These are phyloP conservation scores for Periophthalmus magnuspinnatus DNA, from an alignment of 2,797 vertebrate genomes.

Conservation along the genomic window DNA sequence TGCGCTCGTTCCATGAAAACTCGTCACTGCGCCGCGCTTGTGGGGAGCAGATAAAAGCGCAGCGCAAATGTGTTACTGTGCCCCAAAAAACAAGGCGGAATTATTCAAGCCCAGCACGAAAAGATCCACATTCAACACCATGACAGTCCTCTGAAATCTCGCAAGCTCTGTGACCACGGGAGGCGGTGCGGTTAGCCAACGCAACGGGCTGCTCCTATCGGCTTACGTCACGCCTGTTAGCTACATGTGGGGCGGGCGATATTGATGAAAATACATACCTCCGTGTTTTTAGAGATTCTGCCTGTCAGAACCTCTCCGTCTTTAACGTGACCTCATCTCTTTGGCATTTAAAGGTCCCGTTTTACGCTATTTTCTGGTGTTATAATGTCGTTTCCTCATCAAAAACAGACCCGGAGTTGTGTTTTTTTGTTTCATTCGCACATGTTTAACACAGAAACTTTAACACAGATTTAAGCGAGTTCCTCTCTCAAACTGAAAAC, in stretches of 20 bases:
- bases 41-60: conserved; percentile 64
- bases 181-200: conserved; percentile 26
- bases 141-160: conserved; percentile 51
- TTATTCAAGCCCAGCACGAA: conserved; percentile 52
- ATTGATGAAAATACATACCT: neutral
- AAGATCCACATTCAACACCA: conserved; percentile 53
- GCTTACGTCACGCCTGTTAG: conserved; percentile 23
- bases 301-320: too few species aligned
- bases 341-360: too few species aligned
- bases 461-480: too few species aligned
- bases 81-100: conserved; percentile 49
- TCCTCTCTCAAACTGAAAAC: too few species aligned
- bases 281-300: neutral
- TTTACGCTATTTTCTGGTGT: too few species aligned
- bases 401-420: too few species aligned
- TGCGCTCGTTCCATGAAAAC: conserved; percentile 64
- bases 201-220: conserved; percentile 33
- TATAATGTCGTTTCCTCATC: too few species aligned
- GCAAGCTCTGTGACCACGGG: conserved; percentile 45
- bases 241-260: neutral
- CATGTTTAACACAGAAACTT: too few species aligned
- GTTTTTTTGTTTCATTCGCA: too few species aligned
- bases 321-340: too few species aligned
- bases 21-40: conserved; percentile 52
- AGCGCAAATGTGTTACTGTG: conserved; percentile 39